Base-by-base conservation (phyloP, 2,113 vertebrate species). In the Sinocyclocheilus maitianheensis region DNA sequence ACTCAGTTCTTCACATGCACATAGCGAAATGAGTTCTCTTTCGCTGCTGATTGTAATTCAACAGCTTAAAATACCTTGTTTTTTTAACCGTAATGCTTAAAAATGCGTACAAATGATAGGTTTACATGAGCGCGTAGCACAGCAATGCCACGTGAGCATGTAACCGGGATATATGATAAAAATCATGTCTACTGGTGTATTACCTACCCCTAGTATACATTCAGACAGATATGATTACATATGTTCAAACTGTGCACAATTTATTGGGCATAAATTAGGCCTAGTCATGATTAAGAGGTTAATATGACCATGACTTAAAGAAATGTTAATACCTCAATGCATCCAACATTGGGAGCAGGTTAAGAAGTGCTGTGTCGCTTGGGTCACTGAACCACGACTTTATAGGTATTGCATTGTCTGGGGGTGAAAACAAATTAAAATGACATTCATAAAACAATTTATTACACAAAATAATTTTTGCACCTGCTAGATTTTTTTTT, bases 371-470 rank as follows among this genome's bases (percentile, higher is more conserved):
- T 40, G 97, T 98, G 92, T 98, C 97, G 55, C 97, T 96, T 89
- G 97, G 97, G 90, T 98, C 97, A 88, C 96, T 98, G 93, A 98
- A 98, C 97, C 97, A 98, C 37, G 97, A 97, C 92, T 97, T 98
- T 91, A 98, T 97, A 86, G 97, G 97, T 95, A 97, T 98, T 90
- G 97, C 97, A 90, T 98, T 98, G 93, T 98, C 97, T 98, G 91
- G 71, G 84, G 77, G 37, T n/a, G 6, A 81, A 72, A 74, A 71
- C 67, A 71, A 74, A 22, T 43, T n/a, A 43, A 74, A 74, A 74
- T 43, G 4, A 43, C 37, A 74, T 43, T 72, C 37, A 43, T 43
- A 72, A 40, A 22, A 74, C 69, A 43, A 43, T 74, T 74, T 43
- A 43, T 69, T 69, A 69, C 65, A 69, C 14, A 8, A 71, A 13